Conservation (phyloP, 1,140 invertebrate species). For the Penaeus indicus region DNA sequence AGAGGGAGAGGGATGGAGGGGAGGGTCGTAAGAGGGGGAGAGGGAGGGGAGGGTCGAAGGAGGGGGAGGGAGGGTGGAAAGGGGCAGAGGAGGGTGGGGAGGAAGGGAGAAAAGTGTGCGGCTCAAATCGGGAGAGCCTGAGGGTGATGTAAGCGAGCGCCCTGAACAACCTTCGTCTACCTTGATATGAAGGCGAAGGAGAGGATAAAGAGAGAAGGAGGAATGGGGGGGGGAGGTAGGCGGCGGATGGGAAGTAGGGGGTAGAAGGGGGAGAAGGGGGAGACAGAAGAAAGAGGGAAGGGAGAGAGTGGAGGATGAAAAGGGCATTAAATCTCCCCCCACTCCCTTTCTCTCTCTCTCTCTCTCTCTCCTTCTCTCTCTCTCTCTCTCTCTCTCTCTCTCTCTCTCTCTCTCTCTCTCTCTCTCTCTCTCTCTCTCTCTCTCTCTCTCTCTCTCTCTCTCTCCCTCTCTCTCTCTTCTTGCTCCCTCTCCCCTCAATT, state of each 20-base stretch:
- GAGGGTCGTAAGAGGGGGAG: background rate
- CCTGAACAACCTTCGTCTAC: no score
- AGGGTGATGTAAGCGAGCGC: no score
- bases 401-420: background rate
- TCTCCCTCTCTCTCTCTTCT: background rate
- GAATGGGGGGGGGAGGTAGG: background rate
- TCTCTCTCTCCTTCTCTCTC: background rate
- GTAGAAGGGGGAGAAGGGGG: background rate
- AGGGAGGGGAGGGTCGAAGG: no score
- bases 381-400: constrained; percentile 15
- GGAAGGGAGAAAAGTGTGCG: background rate
- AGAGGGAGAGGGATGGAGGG: constrained; percentile 1
- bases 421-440: background rate
- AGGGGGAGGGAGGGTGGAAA: no score
- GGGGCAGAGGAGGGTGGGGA: background rate
- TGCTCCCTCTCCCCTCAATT: background rate
- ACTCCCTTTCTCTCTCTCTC: background rate
- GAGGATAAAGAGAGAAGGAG: background rate
- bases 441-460: background rate
- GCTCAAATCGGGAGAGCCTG: background rate
- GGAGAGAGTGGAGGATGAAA: background rate
- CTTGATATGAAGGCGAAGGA: no score
- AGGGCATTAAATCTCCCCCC: no score
- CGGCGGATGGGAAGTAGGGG: background rate
- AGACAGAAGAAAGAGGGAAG: background rate